phyloP scores from a whole-genome alignment of 2,888 invertebrate species.

The Acrobasis repandana region DNA sequence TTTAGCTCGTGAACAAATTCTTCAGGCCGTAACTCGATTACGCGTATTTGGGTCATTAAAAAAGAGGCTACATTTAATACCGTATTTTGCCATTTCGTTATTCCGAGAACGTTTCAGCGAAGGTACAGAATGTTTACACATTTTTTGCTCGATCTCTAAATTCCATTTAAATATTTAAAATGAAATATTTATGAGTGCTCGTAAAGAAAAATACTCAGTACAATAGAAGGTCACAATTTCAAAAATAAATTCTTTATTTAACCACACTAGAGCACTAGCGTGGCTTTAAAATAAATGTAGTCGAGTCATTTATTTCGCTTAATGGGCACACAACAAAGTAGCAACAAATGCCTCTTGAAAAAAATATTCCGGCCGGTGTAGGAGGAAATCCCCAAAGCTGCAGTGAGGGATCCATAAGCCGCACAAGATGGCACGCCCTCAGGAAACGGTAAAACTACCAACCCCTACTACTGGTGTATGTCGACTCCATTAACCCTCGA shows the following conservation, averaged over 20 bases:
- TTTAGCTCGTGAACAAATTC: conserved; percentile 36
- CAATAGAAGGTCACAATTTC: not conserved
- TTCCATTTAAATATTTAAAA: conserved; percentile 10
- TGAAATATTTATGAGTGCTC: not conserved
- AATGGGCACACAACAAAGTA: conserved; percentile 21
- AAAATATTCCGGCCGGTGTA: conserved; percentile 33
- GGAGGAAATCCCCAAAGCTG: conserved; percentile 50
- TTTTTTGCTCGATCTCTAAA: not conserved
- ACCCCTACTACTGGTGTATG: conserved; percentile 38
- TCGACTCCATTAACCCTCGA: not conserved
- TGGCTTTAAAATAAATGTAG: conserved; percentile 17
- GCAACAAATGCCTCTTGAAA: conserved; percentile 25
- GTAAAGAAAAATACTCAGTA: not conserved
- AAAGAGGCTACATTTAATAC: conserved; percentile 17
- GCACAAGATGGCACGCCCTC: conserved; percentile 44
- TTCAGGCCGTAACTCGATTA: conserved; percentile 35
- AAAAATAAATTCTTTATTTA: conserved; percentile 2
- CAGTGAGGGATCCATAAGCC: conserved; percentile 43
- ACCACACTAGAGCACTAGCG: conserved; percentile 5
- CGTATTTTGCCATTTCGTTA: conserved; percentile 8
- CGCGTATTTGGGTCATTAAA: conserved; percentile 24
- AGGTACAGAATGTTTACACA: not conserved
- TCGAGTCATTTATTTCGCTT: conserved; percentile 20
- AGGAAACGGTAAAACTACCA: conserved; percentile 39
- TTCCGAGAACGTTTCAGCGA: conserved; percentile 3